Conservation (phyloP, 1,140 invertebrate species). For the Drosophila novamexicana region DNA sequence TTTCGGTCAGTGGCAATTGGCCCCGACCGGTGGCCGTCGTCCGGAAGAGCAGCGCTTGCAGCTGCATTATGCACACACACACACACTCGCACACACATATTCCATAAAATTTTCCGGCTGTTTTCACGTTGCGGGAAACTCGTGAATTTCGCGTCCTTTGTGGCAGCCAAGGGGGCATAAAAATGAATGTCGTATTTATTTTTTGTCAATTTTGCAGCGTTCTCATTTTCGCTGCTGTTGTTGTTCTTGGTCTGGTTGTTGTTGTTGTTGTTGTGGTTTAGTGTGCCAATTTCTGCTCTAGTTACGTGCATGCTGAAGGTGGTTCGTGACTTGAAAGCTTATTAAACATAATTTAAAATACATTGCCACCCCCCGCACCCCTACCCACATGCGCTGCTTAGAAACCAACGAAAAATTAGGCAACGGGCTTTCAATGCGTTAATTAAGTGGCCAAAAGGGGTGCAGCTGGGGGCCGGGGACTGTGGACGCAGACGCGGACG, state of each 20-base stretch:
- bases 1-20: conserved; percentile 79
- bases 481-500: neutral
- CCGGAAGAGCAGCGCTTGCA: conserved; percentile 43
- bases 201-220: conserved; percentile 24
- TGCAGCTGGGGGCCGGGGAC: no score
- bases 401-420: conserved; percentile 3
- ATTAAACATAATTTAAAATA: conserved; percentile 72
- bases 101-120: conserved; percentile 73
- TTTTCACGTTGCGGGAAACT: conserved; percentile 70
- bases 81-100: conserved; percentile 10
- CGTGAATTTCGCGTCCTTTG: conserved; percentile 66
- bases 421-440: conserved; percentile 59
- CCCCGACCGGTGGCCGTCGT: conserved; percentile 46
- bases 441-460: conserved; percentile 54
- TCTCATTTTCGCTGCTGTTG: neutral
- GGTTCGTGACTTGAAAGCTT: conserved; percentile 44
- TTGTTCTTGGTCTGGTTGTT: conserved; percentile 18
- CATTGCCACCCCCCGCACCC: neutral
- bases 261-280: conserved; percentile 33
- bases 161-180: conserved; percentile 48
- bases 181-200: conserved; percentile 74
- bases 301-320: conserved; percentile 49
- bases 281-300: conserved; percentile 76
- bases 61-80: conserved; percentile 5
- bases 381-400: neutral